phyloP scores from a whole-genome alignment of 2,797 vertebrate species.

The Aldrovandia affinis region DNA sequence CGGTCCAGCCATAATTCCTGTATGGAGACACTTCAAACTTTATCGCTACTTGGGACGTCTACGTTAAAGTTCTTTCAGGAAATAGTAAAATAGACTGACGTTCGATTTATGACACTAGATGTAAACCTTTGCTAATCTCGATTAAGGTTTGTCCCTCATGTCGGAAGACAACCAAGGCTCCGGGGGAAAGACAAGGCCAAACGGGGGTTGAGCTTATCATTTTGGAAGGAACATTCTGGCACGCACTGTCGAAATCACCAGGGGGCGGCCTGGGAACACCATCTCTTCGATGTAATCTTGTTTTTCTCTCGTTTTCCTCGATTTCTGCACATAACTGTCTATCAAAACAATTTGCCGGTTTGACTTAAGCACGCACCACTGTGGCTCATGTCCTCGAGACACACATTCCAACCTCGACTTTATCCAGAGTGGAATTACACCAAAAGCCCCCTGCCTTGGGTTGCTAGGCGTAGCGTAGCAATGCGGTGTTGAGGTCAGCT shows the following conservation, averaged over 20 bases:
- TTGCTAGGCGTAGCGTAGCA: not conserved
- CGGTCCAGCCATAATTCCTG: not conserved
- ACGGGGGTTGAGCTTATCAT: no score
- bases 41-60: not conserved
- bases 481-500: not conserved
- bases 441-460: not conserved
- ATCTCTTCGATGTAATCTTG: no score
- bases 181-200: not conserved
- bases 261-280: no score
- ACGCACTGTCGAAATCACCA: no score
- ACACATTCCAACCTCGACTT: not conserved
- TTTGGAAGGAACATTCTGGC: no score
- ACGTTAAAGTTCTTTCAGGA: not conserved
- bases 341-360: not conserved
- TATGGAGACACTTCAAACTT: not conserved
- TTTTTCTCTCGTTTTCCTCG: not conserved
- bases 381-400: not conserved
- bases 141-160: not conserved
- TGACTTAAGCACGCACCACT: not conserved
- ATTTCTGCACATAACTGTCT: not conserved
- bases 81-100: not conserved
- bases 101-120: not conserved
- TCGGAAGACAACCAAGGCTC: not conserved
- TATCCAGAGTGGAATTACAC: no score
- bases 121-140: not conserved